Base-by-base conservation (phyloP, 2,113 vertebrate genomes). In the Laticauda colubrina region DNA sequence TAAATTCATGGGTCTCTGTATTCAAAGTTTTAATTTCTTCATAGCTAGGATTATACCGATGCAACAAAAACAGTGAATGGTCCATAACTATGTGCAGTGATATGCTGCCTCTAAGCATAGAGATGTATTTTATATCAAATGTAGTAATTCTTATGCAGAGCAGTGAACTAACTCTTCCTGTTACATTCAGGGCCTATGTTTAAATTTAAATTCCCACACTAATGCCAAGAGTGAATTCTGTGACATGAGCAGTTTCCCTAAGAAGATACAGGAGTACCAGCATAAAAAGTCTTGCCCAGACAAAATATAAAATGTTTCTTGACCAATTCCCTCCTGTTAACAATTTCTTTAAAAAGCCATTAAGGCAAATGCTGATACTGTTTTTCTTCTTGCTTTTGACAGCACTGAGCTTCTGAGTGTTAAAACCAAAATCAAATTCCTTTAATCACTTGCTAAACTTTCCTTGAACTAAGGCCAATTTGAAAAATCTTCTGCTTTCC, bases 131-230 rank as follows among this genome's bases (percentile, higher is more conserved):
- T 89, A 93, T 75, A 94, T 91, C 89, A 87, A 91, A 69, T 57
- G n/a, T 0, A 94, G 91, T 89, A 57, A 43, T 86, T 85, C 94
- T 39, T 90, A 94, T 91, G 91, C 93, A 94, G 88, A 93, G 95
- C 92, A 9, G 26, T 5, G 10, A 0, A n/a, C 4, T 64, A n/a
- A 64, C 75, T 29, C 90, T 91, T 95, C 85, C 75, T 92, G 0
- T 92, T 85, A 86, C 90, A 93, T 89, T 93, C 43, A 45, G 85
- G 57, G 48, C 34, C 7, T 18, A 15, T 45, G 29, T n/a, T n/a
- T n/a, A n/a, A n/a, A n/a, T 81, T 91, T 54, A 14, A 55, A 89
- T 11, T 91, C 3, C 55, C 43, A 39, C 91, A 93, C 90, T 61
- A 93, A 57, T 91, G 92, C 90, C 95, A 92, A 87, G 0, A 89